phyloP scores from a whole-genome alignment of 2,113 vertebrate genomes.

The Ciconia stormi region DNA sequence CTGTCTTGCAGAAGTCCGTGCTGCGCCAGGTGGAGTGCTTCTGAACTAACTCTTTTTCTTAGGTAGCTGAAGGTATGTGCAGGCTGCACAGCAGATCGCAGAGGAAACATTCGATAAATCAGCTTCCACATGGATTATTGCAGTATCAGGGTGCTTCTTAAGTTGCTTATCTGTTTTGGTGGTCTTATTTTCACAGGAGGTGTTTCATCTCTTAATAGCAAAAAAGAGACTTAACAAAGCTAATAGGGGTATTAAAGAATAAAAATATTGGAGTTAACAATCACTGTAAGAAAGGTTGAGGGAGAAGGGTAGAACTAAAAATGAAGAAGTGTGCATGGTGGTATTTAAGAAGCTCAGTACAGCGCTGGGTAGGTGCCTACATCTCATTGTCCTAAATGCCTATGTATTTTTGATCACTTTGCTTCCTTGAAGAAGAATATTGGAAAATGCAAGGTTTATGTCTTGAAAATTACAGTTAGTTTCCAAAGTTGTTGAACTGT shows the following conservation, averaged over 20 bases:
- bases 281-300: not conserved
- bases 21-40: not conserved
- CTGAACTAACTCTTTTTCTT: not conserved
- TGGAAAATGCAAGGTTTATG: not conserved
- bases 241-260: not conserved
- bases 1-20: not conserved
- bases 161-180: not conserved
- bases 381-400: not conserved
- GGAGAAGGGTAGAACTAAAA: not conserved
- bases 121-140: not conserved
- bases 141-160: not conserved
- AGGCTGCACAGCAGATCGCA: not conserved
- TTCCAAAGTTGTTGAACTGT: not conserved
- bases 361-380: not conserved
- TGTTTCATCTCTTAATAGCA: not conserved
- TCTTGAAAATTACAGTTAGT: not conserved
- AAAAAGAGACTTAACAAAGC: not conserved
- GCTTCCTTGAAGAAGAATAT: not conserved
- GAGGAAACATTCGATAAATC: not conserved
- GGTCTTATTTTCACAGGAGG: not conserved
- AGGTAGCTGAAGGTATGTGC: not conserved
- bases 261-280: not conserved
- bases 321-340: not conserved
- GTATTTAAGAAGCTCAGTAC: not conserved
- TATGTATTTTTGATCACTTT: not conserved